phyloP scores from a whole-genome alignment of 1,140 invertebrate species.

The Metopolophium dirhodum region DNA sequence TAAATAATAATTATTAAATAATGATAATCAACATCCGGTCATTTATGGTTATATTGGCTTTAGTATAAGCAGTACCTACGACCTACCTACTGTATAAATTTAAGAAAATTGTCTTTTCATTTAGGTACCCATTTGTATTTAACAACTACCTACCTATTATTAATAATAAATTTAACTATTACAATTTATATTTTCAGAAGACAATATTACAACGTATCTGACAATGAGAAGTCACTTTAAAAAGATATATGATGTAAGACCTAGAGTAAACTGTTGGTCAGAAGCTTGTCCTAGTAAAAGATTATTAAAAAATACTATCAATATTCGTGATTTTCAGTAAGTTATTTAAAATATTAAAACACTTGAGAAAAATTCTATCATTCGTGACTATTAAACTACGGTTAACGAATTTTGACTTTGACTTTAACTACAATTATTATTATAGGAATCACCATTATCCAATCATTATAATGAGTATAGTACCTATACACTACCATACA shows the following conservation, averaged over 20 bases:
- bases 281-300: slow-evolving; percentile 26
- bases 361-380: background rate
- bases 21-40: background rate
- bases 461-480: too few relatives aligned
- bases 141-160: background rate
- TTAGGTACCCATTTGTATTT: background rate
- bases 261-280: slow-evolving; percentile 45
- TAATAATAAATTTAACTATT: too few relatives aligned
- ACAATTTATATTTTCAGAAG: slow-evolving; percentile 34
- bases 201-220: slow-evolving; percentile 47
- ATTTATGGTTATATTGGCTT: background rate
- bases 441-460: too few relatives aligned
- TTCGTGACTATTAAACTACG: background rate
- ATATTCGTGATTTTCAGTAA: slow-evolving; percentile 54
- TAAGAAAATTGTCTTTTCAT: background rate
- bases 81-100: background rate
- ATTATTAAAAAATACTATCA: background rate
- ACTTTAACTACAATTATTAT: background rate
- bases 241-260: slow-evolving; percentile 35
- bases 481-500: too few relatives aligned
- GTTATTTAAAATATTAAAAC: background rate
- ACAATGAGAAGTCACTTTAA: slow-evolving; percentile 53
- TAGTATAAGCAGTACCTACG: background rate
- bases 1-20: too few relatives aligned
- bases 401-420: background rate